phyloP scores from a whole-genome alignment of 2,113 vertebrate species.

The Alexandromys fortis region DNA sequence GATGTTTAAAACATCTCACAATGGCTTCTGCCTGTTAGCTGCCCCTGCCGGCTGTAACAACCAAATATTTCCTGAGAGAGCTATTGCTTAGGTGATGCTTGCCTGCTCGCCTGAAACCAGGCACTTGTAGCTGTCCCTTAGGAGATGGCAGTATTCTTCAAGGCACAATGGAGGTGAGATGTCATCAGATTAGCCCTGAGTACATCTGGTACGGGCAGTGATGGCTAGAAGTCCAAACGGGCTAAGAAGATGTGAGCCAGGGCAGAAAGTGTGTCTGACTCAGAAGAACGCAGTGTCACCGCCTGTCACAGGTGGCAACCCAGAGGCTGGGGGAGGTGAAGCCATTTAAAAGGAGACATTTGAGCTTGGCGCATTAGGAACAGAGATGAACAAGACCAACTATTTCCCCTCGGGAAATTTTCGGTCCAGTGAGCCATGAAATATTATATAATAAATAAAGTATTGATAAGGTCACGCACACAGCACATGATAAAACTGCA shows the following conservation, averaged over 20 bases:
- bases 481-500: constrained; percentile 35
- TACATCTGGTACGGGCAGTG: not conserved
- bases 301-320: constrained; percentile 2
- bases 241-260: not conserved
- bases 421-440: not conserved
- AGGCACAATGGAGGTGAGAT: not conserved
- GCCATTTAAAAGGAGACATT: not conserved
- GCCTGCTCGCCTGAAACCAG: not conserved
- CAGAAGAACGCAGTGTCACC: not conserved
- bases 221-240: not conserved
- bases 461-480: constrained; percentile 1
- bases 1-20: not conserved
- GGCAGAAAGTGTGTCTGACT: not conserved
- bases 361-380: not conserved
- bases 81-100: not conserved
- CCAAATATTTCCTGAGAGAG: not conserved
- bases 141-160: not conserved
- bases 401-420: not conserved
- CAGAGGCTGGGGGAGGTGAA: constrained; percentile 21
- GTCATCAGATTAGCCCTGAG: not conserved
- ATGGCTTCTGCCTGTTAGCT: not conserved
- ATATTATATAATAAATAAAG: constrained; percentile 47
- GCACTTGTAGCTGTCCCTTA: not conserved
- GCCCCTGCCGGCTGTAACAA: not conserved
- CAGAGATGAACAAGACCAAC: not conserved